Percentiles rank a stretch among this genome's conserved stretches.
phyloP scores from a whole-genome alignment of 2,888 invertebrate genomes.

The Aporophyla lueneburgensis region DNA sequence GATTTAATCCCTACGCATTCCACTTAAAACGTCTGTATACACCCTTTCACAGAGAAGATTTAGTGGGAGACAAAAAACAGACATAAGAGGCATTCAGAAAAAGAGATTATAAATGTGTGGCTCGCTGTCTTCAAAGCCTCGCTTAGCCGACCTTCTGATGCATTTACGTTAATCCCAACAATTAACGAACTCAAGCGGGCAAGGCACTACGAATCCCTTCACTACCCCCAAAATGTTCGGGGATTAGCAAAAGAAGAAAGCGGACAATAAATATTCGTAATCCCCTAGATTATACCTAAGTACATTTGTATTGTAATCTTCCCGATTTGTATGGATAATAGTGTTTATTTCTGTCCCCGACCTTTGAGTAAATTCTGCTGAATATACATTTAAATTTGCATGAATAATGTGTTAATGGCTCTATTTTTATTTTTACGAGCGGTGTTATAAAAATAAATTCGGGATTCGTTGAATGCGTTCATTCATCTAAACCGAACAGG shows the following conservation, averaged over 20 bases:
- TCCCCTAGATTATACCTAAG: constrained; percentile 72
- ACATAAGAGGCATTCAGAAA: background rate
- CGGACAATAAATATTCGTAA: constrained; percentile 80
- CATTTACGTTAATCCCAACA: constrained; percentile 72
- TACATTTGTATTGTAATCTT: constrained; percentile 67
- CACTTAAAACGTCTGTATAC: background rate
- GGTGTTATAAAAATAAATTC: constrained; percentile 16
- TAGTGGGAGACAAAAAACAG: background rate
- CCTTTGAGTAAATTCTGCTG: constrained; percentile 49
- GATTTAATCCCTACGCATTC: background rate
- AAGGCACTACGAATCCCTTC: constrained; percentile 77
- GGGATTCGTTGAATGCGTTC: background rate
- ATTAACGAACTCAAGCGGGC: constrained; percentile 71
- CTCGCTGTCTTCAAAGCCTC: constrained; percentile 33
- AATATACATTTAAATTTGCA: constrained; percentile 42
- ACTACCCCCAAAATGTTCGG: constrained; percentile 69
- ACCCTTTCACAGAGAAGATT: background rate
- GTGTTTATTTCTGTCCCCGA: constrained; percentile 54
- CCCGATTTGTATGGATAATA: constrained; percentile 62
- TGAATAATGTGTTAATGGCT: constrained; percentile 22
- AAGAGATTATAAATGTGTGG: background rate
- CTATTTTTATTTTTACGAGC: constrained; percentile 20
- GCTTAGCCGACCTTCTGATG: constrained; percentile 60
- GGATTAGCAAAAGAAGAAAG: constrained; percentile 76
- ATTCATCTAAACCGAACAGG: constrained; percentile 12